These are phyloP conservation scores for Drosophila tani DNA, from an alignment of 1,140 invertebrate species.

Conservation along the genomic window DNA sequence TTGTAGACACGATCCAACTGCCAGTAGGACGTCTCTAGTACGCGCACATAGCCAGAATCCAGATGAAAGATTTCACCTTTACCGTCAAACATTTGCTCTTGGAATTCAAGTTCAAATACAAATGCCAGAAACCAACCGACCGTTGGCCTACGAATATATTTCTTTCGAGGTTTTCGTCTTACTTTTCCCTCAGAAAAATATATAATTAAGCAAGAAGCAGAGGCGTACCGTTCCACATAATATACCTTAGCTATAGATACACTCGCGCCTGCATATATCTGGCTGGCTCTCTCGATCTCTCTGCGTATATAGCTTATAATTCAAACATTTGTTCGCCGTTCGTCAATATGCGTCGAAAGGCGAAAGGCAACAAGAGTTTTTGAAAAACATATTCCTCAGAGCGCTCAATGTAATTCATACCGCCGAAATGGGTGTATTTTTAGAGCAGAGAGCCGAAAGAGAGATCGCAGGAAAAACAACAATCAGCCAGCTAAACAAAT, in stretches of 20 bases:
- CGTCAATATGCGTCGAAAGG: slow-evolving; percentile 74
- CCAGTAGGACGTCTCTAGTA: not conserved
- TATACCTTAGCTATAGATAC: slow-evolving; percentile 25
- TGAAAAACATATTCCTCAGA: slow-evolving; percentile 64
- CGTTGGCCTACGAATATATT: slow-evolving; percentile 32
- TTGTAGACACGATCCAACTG: slow-evolving; percentile 7
- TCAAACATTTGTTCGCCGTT: slow-evolving; percentile 74
- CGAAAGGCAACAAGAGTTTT: slow-evolving; percentile 63
- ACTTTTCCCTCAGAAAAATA: slow-evolving; percentile 32
- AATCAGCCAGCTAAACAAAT: slow-evolving; percentile 56
- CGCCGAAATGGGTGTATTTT: slow-evolving; percentile 66
- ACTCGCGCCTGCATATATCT: slow-evolving; percentile 34
- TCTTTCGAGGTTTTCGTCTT: slow-evolving; percentile 24
- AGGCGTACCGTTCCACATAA: slow-evolving; percentile 12
- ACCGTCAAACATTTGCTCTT: slow-evolving; percentile 54
- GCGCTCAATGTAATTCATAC: slow-evolving; percentile 79
- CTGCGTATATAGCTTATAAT: slow-evolving; percentile 61
- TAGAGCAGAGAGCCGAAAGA: slow-evolving; percentile 49
- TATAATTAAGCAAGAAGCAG: slow-evolving; percentile 25
- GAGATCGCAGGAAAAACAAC: slow-evolving; percentile 35
- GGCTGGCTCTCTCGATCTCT: slow-evolving; percentile 16
- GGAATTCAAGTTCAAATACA: slow-evolving; percentile 77
- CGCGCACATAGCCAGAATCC: slow-evolving; percentile 3
- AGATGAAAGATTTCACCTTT: slow-evolving; percentile 58
- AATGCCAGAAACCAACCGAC: slow-evolving; percentile 36